A percentile compares a stretch with the other conserved stretches of the same genome.
These are phyloP conservation scores for Colletes latitarsis DNA, from an alignment of 1,140 invertebrate species.

Conservation along the genomic window DNA sequence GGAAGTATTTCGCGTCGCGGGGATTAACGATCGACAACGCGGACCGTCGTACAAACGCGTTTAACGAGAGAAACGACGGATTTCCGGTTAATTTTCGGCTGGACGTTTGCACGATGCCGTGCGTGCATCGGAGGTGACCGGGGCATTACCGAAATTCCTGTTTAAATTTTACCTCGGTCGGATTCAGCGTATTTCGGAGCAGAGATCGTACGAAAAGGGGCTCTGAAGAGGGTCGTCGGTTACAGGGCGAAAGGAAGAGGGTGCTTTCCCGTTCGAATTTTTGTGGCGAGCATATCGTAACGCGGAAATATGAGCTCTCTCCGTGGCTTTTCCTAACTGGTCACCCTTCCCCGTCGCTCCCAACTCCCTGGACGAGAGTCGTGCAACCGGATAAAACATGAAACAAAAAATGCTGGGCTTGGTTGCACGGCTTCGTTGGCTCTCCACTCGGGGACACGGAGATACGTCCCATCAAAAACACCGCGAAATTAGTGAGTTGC, in stretches of 20 bases:
- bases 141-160: slow-evolving; percentile 23
- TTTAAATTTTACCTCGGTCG: neutral
- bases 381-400: neutral
- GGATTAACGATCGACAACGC: too few relatives aligned
- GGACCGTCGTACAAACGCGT: too few relatives aligned
- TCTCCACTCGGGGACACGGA: neutral
- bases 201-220: slow-evolving; percentile 13
- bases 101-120: neutral
- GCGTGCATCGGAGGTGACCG: neutral
- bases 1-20: too few relatives aligned
- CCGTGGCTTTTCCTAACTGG: slow-evolving; percentile 7
- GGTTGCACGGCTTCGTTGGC: neutral
- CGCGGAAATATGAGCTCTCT: slow-evolving; percentile 8
- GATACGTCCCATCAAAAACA: slow-evolving; percentile 12
- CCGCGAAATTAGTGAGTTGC: slow-evolving; percentile 2
- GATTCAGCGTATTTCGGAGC: neutral
- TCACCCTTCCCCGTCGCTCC: neutral
- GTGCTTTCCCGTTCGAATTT: slow-evolving; percentile 24
- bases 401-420: neutral
- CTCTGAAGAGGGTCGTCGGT: slow-evolving; percentile 7
- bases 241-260: neutral
- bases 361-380: slow-evolving; percentile 1
- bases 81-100: neutral
- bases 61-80: too few relatives aligned
- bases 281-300: slow-evolving; percentile 7